Evolutionary conservation across 2,888 invertebrate species (phyloP).

Genomic region (Lycocerus yunnanus): DNA sequence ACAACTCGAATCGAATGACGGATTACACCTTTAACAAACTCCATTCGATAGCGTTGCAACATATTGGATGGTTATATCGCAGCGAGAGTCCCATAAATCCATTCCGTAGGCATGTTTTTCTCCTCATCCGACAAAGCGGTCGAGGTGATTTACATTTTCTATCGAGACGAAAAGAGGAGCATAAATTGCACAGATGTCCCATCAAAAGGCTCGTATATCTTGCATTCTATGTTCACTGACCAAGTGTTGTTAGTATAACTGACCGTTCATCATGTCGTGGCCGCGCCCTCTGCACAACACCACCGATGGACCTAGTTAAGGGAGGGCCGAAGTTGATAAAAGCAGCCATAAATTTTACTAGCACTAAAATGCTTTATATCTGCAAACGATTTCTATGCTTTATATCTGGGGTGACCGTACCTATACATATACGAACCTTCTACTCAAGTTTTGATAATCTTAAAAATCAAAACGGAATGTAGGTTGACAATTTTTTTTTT

Average conservation of each 20-base stretch:
- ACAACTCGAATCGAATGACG: constrained; percentile 32
- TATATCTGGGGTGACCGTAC: constrained; percentile 38
- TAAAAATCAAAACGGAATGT: neutral
- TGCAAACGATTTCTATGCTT: constrained; percentile 49
- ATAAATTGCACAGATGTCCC: constrained; percentile 55
- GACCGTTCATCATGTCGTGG: constrained; percentile 48
- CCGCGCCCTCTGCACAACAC: constrained; percentile 39
- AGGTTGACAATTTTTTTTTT: neutral
- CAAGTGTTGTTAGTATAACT: constrained; percentile 46
- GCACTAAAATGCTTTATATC: constrained; percentile 50
- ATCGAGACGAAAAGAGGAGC: constrained; percentile 51
- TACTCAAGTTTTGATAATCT: neutral
- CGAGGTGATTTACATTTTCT: constrained; percentile 53
- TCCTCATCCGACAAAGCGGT: constrained; percentile 31
- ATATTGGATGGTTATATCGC: constrained; percentile 46
- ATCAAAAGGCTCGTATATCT: constrained; percentile 52
- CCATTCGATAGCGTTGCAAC: constrained; percentile 35
- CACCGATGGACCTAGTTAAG: constrained; percentile 51
- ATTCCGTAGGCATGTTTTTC: constrained; percentile 32
- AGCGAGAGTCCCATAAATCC: constrained; percentile 45
- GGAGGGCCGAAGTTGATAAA: constrained; percentile 51
- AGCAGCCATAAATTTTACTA: constrained; percentile 51
- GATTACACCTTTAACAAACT: constrained; percentile 31
- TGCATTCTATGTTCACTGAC: constrained; percentile 42
- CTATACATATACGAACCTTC: constrained; percentile 34